Percentiles rank a stretch among this genome's conserved stretches.
These are phyloP conservation scores for Paguma larvata DNA, from an alignment of 2,797 vertebrate species.

Conservation along the genomic window DNA sequence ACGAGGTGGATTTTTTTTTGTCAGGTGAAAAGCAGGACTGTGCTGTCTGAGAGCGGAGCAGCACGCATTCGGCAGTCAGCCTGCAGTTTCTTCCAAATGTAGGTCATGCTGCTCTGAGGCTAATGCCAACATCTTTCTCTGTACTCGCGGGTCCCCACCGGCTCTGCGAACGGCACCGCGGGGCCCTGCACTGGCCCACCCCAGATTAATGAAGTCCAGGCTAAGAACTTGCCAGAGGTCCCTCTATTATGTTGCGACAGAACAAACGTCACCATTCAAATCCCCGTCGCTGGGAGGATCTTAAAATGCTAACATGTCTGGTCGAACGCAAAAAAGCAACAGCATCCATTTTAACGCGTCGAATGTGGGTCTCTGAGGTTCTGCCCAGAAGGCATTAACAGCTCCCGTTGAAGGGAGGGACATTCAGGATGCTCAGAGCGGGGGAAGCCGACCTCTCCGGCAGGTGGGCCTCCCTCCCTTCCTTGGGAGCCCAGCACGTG, in stretches of 20 bases:
- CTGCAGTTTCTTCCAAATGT: neutral
- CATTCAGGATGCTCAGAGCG: neutral
- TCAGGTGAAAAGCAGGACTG: neutral
- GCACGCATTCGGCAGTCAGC: neutral
- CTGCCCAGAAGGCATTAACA: neutral
- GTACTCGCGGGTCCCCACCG: neutral
- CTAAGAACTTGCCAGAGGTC: neutral
- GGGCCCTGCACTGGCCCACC: neutral
- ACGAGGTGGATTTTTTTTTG: neutral
- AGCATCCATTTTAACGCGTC: neutral
- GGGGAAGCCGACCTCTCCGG: fast-evolving
- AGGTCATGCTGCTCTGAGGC: neutral
- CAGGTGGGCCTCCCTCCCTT: neutral
- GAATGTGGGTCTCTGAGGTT: neutral
- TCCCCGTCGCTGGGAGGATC: neutral
- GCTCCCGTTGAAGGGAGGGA: neutral
- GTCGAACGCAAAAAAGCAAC: neutral
- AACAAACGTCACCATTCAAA: neutral
- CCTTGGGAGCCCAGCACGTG: neutral
- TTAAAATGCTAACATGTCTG: neutral
- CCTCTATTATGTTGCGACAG: neutral
- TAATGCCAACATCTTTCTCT: fast-evolving
- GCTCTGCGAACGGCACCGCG: neutral
- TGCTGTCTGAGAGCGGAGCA: fast-evolving
- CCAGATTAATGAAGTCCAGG: neutral